Conservation (phyloP, 2,797 vertebrate species). For the Melanotaenia maccullochi region DNA sequence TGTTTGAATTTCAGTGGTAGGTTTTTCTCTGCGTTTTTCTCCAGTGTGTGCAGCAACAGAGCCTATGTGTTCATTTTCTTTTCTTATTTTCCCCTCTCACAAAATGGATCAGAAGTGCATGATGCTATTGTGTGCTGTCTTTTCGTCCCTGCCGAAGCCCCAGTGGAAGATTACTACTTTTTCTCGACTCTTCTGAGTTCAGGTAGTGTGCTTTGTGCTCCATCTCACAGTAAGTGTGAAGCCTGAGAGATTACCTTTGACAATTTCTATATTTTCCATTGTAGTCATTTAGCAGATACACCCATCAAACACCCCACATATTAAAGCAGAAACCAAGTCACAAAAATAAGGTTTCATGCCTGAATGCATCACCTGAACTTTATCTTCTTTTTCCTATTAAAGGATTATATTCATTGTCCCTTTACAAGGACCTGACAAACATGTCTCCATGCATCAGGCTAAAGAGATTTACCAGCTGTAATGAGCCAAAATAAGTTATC, state of each 20-base stretch:
- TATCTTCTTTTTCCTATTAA: slow-evolving; percentile 37
- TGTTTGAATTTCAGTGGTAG: slow-evolving; percentile 20
- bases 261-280: slow-evolving; percentile 34
- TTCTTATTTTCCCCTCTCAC: slow-evolving; percentile 57
- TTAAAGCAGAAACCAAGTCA: slow-evolving; percentile 28
- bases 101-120: slow-evolving; percentile 64
- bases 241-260: slow-evolving; percentile 38
- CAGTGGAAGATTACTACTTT: slow-evolving; percentile 57
- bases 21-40: slow-evolving; percentile 35
- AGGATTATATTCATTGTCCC: slow-evolving; percentile 41
- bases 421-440: slow-evolving; percentile 34
- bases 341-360: slow-evolving; percentile 46
- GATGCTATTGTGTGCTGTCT: slow-evolving; percentile 64
- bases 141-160: slow-evolving; percentile 37
- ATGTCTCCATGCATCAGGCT: slow-evolving; percentile 43
- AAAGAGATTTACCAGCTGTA: slow-evolving; percentile 27
- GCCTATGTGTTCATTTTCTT: slow-evolving; percentile 50
- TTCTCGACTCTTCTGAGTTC: slow-evolving; percentile 39
- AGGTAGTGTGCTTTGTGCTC: slow-evolving; percentile 53
- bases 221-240: slow-evolving; percentile 37
- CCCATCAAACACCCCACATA: slow-evolving; percentile 24
- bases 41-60: slow-evolving; percentile 32
- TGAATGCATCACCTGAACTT: slow-evolving; percentile 25
- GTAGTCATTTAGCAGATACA: slow-evolving; percentile 33
- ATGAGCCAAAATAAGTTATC: slow-evolving; percentile 45